Base-by-base conservation (phyloP, 2,113 vertebrate genomes). In the Anhinga anhinga region DNA sequence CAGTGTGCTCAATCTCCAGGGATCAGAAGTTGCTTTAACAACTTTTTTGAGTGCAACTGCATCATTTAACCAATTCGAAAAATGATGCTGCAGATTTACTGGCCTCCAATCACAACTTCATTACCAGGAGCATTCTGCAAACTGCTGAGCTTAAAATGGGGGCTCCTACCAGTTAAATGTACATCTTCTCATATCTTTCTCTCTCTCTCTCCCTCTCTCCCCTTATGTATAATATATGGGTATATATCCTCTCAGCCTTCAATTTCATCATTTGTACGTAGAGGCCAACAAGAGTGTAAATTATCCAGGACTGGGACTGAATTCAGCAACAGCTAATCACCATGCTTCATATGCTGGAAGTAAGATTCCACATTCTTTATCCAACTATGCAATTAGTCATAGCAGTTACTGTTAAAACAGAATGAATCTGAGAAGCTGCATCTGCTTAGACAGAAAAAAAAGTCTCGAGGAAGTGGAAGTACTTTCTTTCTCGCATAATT, bases 371-470 rank as follows among this genome's bases (percentile, higher is more conserved):
- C 30, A 58, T 77, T 90, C 79, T 93, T 96, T 83, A 55, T 82
- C 70, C 95, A 97, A 96, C 81, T 88, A 93, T 36, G 32, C 71
- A 88, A 78, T 95, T 93, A 97, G 91, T 96, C 93, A 88, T 73
- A 59, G 45, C 32, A 63, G 62, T 91, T 95, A 74, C 42, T 86
- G 74, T 77, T 80, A 95, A 87, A 95, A 15, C 89, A 90, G 62
- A 87, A 62, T 86, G 74, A 91, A 85, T 90, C 55, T 96, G 91
- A 97, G 65, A 94, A 93, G 89, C 85, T 82, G 58, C 86, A 96
- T 95, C 96, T 96, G 95, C 49, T 92, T 56, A 85, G 73, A n/a
- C 45, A 82, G 61, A 74, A 63, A 61, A 70, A 93, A 49, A 78
- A 44, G 71, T 36, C 40, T 17, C 56, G 56, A 66, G 55, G 29